Evolutionary conservation across 2,888 invertebrate genomes (phyloP).

Genomic region (Eledone cirrhosa): DNA sequence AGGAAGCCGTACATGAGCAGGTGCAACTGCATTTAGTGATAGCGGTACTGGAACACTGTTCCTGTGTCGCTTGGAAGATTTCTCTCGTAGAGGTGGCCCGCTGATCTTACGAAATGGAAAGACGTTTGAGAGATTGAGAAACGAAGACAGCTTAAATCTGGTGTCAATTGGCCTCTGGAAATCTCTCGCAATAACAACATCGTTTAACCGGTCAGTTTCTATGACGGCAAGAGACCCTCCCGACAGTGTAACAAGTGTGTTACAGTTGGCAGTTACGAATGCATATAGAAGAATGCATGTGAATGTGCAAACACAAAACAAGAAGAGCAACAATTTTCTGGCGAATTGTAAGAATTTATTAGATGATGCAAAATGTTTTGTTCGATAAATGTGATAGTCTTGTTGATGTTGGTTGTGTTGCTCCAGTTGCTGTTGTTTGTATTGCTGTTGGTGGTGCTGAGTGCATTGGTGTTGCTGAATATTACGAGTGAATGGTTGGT

Average conservation of each 20-base stretch:
- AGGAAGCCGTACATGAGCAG: no score
- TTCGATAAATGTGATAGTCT: neutral
- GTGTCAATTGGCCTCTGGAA: no score
- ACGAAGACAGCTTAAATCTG: no score
- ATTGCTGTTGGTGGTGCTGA: neutral
- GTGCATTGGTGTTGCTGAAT: neutral
- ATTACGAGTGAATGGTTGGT: neutral
- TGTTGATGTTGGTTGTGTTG: neutral
- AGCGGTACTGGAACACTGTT: no score
- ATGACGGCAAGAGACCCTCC: neutral
- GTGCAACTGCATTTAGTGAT: no score
- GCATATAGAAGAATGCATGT: constrained; percentile 16
- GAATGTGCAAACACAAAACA: constrained; percentile 19
- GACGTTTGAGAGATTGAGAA: no score
- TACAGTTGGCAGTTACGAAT: constrained; percentile 3
- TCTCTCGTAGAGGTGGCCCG: no score
- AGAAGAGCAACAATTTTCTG: constrained; percentile 12
- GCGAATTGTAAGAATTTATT: neutral
- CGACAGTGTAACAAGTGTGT: neutral
- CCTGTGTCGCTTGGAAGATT: no score
- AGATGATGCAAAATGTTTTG: constrained; percentile 7
- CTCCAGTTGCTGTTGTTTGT: neutral
- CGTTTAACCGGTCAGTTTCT: no score
- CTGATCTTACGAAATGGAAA: no score
- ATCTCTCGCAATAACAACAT: no score